These are phyloP conservation scores for Rhorus exstirpatorius DNA, from an alignment of 2,888 invertebrate genomes.

Conservation along the genomic window DNA sequence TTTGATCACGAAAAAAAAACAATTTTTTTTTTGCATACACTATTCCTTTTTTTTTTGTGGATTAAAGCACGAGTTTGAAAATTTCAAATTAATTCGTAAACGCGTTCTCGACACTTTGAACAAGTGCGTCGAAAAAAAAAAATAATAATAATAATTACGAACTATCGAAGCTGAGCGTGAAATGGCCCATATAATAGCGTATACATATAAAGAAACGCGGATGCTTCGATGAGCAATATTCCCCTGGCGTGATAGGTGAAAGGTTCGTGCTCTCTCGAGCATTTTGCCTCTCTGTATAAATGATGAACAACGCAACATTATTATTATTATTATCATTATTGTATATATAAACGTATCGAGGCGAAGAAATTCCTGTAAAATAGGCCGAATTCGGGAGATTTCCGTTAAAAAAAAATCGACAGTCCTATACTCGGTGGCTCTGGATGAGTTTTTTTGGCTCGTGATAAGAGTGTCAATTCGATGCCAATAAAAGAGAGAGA, in stretches of 20 bases:
- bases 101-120: too few species aligned
- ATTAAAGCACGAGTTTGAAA: too few species aligned
- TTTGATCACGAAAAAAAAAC: too few species aligned
- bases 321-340: slow-evolving; percentile 3
- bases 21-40: too few species aligned
- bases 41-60: too few species aligned
- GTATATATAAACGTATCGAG: slow-evolving; percentile 1
- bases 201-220: slow-evolving; percentile 26
- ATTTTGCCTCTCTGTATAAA: slow-evolving; percentile 56
- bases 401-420: neutral
- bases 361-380: neutral
- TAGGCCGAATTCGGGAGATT: neutral
- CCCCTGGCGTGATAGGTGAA: slow-evolving; percentile 83
- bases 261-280: slow-evolving; percentile 79
- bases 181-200: neutral
- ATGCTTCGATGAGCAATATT: slow-evolving; percentile 77
- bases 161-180: neutral
- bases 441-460: slow-evolving; percentile 10
- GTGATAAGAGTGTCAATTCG: slow-evolving; percentile 30
- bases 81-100: too few species aligned
- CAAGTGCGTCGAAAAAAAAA: too few species aligned
- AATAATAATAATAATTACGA: too few species aligned
- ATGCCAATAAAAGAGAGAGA: slow-evolving; percentile 8
- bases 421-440: neutral
- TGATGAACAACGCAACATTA: slow-evolving; percentile 6